These are phyloP conservation scores for Pseudochirops corinnae DNA, from an alignment of 2,797 vertebrate species.

Conservation along the genomic window DNA sequence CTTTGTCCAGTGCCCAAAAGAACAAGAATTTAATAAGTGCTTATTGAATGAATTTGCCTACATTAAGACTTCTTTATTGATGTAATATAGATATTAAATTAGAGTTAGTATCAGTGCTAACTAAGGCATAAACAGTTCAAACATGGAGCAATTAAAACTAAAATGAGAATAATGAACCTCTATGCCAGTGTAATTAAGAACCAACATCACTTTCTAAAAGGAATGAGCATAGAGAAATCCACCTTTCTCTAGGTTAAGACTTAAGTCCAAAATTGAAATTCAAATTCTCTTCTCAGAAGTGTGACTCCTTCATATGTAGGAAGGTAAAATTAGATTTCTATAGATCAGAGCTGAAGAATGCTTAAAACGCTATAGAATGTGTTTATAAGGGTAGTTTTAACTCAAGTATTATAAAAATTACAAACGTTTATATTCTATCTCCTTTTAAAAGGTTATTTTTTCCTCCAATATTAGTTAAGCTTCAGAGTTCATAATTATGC, in stretches of 20 bases:
- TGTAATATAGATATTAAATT: conserved; percentile 35
- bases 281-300: not conserved
- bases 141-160: conserved; percentile 25
- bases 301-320: not conserved
- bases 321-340: conserved; percentile 6
- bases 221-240: conserved; percentile 29
- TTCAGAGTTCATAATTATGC: conserved; percentile 24
- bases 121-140: conserved; percentile 15
- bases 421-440: not conserved
- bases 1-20: not conserved
- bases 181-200: not conserved
- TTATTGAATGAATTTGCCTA: not conserved
- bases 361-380: not conserved
- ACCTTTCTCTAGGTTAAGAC: conserved; percentile 44
- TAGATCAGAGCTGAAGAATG: not conserved
- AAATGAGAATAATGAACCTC: conserved; percentile 44
- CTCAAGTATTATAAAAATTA: conserved; percentile 26
- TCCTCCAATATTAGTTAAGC: not conserved
- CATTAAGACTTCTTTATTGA: not conserved
- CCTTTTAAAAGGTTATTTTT: conserved; percentile 9
- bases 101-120: not conserved
- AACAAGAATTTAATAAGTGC: conserved; percentile 19
- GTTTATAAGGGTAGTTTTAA: not conserved
- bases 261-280: not conserved
- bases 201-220: conserved; percentile 50